These are phyloP conservation scores for Tenebrosternarchus preto DNA, from an alignment of 2,113 vertebrate genomes.

Conservation along the genomic window DNA sequence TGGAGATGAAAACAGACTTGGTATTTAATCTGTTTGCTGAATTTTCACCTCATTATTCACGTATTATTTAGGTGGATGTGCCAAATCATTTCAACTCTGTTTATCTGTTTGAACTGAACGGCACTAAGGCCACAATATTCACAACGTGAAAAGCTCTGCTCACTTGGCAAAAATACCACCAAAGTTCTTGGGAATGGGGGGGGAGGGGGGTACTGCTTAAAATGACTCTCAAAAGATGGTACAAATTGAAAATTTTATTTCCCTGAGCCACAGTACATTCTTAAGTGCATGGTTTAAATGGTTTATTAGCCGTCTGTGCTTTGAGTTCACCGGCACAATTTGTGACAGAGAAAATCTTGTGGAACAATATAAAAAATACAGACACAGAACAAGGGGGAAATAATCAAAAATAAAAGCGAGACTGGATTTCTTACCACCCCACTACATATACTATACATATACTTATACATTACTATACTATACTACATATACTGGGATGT, in stretches of 20 bases:
- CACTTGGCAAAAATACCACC: slow-evolving; percentile 49
- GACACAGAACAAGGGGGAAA: background rate
- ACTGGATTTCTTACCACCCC: background rate
- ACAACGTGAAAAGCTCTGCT: slow-evolving; percentile 35
- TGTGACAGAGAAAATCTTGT: slow-evolving; percentile 11
- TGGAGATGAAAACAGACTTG: background rate
- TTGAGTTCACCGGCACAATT: background rate
- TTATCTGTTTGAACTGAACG: slow-evolving; percentile 27
- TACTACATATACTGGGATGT: background rate
- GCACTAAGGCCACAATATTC: slow-evolving; percentile 29
- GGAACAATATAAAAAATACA: background rate
- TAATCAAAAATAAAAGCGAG: background rate
- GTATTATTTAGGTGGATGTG: slow-evolving; percentile 22
- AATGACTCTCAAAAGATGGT: slow-evolving; percentile 48
- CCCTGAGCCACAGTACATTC: slow-evolving; percentile 54
- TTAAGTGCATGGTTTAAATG: slow-evolving; percentile 40
- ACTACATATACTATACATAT: background rate
- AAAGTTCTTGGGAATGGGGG: slow-evolving; percentile 39
- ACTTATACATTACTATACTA: no score
- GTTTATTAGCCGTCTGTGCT: slow-evolving; percentile 44
- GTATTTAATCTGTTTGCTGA: background rate
- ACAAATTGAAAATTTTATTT: slow-evolving; percentile 61
- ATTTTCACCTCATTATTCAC: slow-evolving; percentile 34
- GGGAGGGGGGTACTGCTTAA: slow-evolving; percentile 27
- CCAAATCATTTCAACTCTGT: slow-evolving; percentile 30